Conservation (phyloP, 2,113 vertebrate species). For the Emydocephalus ijimae region DNA sequence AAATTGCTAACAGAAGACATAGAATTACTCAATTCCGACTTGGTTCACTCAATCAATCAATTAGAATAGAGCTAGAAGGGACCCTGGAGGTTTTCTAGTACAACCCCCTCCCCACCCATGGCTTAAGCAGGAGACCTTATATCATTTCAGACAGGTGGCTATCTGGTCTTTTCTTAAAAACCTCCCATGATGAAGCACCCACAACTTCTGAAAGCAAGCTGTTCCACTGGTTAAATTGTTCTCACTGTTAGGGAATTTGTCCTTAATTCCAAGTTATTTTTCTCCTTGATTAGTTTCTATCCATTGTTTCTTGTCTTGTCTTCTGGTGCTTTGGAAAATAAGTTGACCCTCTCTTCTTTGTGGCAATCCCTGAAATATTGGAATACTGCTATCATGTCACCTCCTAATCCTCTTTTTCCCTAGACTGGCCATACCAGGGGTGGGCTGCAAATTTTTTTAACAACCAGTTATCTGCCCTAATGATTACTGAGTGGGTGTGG, state of each 20-base stretch:
- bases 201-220: not conserved
- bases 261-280: not conserved
- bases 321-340: not conserved
- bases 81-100: not conserved
- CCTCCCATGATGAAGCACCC: not conserved
- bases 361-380: not conserved
- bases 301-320: not conserved
- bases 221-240: not conserved
- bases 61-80: not conserved
- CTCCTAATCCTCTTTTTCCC: not conserved
- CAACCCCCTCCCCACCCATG: too few relatives aligned
- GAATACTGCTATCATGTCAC: not conserved
- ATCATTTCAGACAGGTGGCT: not conserved
- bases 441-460: too few relatives aligned
- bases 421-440: not conserved
- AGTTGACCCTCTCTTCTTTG: not conserved
- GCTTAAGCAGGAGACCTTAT: not conserved
- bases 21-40: not conserved
- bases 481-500: too few relatives aligned
- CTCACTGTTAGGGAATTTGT: not conserved
- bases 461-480: too few relatives aligned
- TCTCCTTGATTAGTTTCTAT: not conserved
- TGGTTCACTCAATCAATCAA: not conserved
- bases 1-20: not conserved
- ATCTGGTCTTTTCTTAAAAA: not conserved